Evolutionary conservation across 2,113 vertebrate genomes (phyloP), one percentile per base, ranked within the genome.

Genomic region (Platichthys stellatus): DNA sequence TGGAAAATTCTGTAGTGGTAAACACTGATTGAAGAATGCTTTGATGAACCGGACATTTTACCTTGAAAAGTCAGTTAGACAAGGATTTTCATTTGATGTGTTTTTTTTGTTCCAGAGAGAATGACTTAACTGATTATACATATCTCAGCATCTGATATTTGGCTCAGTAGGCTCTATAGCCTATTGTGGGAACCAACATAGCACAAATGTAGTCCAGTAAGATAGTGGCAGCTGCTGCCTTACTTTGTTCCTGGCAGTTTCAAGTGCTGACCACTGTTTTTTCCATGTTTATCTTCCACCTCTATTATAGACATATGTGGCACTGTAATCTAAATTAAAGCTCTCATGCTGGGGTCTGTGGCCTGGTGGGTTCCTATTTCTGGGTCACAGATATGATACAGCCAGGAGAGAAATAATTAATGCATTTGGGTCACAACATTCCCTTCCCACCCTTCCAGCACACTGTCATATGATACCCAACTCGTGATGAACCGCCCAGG

Each of bases 341-440:
- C 69, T 74, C 49, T 56, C 1, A 65, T 53, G 51, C 18, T n/a
- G 23, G 20, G 12, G 13, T 68, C 45, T 68, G 61, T 18, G 38
- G n/a, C 35, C 59, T 7, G 54, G 24, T 47, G 47, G 49, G 43
- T 64, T 58, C 70, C 77, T 88, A 83, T 82, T 85, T 86, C 70
- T 20, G 86, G 72, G 43, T 43, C 26, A 65, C n/a, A 75, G 72
- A 68, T 73, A 72, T 77, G 72, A 81, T 74, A 74, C 56, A 79
- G 80, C 28, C 47, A 2, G 2, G 18, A 63, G 18, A 76, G 69
- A 67, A 57, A 24, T 77, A 68, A 80, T 75, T 40, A 80, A 84
- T 88, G 81, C 86, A 91, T 90, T 76, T 90, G 71, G 90, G 91
- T 92, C 91, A 92, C 68, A 80, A 35, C 65, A 74, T 76, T 87